Evolutionary conservation across 2,113 vertebrate species (phyloP), one percentile per base, ranked within the genome.

Genomic region (Epinephelus lanceolatus): DNA sequence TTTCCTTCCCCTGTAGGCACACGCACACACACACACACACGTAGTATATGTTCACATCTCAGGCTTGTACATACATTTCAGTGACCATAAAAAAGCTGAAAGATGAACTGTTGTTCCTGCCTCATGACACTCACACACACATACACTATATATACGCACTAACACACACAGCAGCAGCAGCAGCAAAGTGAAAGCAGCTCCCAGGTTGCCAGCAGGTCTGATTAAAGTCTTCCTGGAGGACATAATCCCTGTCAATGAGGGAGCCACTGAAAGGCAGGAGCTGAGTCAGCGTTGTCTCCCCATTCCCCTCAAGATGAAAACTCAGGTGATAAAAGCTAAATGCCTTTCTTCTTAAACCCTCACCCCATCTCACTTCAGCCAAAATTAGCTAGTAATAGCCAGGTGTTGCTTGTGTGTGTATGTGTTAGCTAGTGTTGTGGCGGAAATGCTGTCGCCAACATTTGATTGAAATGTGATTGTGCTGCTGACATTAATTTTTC

Each of bases 141-240:
- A 17, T 27, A 56, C 30, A 55, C 65, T 4, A 52, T 23, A 51
- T 13, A 66, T 30, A 55, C 21, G 55, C 37, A 30, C 53, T 53
- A 27, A 30, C 30, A 23, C 42, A 42, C 13, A 63, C 11, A 45
- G 40, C 27, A 40, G 66, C 25, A 25, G 25, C 27, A 27, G 27
- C 7, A 55, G 56, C 25, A 49, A 69, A 76, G 49, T 60, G n/a
- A 72, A 81, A 77, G 53, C 49, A 68, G 73, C 40, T n/a, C 21
- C 69, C 57, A 70, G 72, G 61, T 53, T 75, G 71, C 27, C 52
- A 63, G 63, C 27, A 78, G 56, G 33, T 78, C 71, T 73, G 84
- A 91, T 81, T 83, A 67, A 81, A 80, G 59, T 10, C 65, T 42
- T 72, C 71, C 70, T 66, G n/a, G 56, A 84, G 55, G 72, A 80